Evolutionary conservation across 1,140 invertebrate genomes (phyloP).

Genomic region (Micrasema longulum): DNA sequence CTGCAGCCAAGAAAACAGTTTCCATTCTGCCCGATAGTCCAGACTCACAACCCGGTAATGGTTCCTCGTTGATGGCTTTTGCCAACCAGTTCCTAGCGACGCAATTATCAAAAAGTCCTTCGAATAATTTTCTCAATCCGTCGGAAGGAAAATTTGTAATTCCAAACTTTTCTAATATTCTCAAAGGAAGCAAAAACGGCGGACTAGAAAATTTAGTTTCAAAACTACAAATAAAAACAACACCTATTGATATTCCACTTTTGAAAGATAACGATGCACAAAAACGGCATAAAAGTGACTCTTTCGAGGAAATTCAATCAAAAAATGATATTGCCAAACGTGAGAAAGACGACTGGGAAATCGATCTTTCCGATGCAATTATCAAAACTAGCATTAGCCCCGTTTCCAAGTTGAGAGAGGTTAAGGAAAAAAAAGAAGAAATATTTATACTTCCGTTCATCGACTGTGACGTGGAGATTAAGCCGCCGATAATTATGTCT

Average conservation of each 20-base stretch:
- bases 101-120: constrained; percentile 23
- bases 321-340: background rate
- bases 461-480: constrained; percentile 9
- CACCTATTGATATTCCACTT: background rate
- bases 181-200: constrained; percentile 14
- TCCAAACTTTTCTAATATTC: constrained; percentile 15
- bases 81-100: constrained; percentile 4
- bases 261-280: background rate
- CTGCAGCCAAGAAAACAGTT: constrained; percentile 4
- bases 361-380: constrained; percentile 22
- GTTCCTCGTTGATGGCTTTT: background rate
- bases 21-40: background rate
- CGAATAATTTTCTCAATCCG: constrained; percentile 2
- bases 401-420: background rate
- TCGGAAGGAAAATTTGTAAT: constrained; percentile 17
- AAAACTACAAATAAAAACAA: constrained; percentile 11
- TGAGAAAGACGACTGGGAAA: constrained; percentile 22
- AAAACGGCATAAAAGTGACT: background rate
- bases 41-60: background rate
- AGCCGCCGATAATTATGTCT: background rate
- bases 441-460: constrained; percentile 1
- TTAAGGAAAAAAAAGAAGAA: background rate
- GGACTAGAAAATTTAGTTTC: constrained; percentile 17
- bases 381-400: constrained; percentile 21
- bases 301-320: background rate